Evolutionary conservation across 2,888 invertebrate genomes (phyloP), one percentile per base, ranked within the genome.

Genomic region (Erebia ligea): DNA sequence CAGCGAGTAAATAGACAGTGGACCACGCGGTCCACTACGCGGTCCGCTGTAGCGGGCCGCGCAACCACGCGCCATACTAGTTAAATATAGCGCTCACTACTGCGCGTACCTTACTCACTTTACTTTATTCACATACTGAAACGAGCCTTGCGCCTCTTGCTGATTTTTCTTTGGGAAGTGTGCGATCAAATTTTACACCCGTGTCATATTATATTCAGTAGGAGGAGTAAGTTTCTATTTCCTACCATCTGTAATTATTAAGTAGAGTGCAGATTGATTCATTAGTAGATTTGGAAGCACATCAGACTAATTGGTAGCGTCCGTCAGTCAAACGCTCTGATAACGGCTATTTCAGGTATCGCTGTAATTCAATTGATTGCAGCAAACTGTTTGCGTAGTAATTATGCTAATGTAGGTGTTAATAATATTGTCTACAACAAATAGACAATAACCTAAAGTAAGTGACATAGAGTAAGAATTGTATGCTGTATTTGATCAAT

Each of bases 231-330:
- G 45, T 17, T 40, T 56, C 50, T 73, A 73, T 71, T 69, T 65
- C 59, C 52, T 40, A 42, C 42, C 25, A 50, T 50, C 67, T 62
- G 52, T 69, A 73, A 73, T 73, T 65, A 66, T 71, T 69, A 40
- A 70, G 48, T 71, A 61, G 54, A 45, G 56, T 34, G 64, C 59
- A 58, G 68, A 72, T 74, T 52, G 69, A 66, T 57, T 63, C 54
- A 67, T 65, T 58, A 68, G 66, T 69, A 69, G 57, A 69, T 70
- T 72, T 66, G 65, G 72, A 50, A 70, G 70, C 65, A 66, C 64
- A 73, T 71, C 67, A 64, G 70, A 15, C 68, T 72, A 72, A 74
- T 74, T 72, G 72, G 65, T 57, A 11, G 62, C 61, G 73, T 74
- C 73, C 64, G 34, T 70, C 64, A 48, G 57, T 71, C 70, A 67